Percentiles rank a stretch among this genome's conserved stretches.
phyloP scores from a whole-genome alignment of 2,113 vertebrate species.

The Syngnathus floridae region DNA sequence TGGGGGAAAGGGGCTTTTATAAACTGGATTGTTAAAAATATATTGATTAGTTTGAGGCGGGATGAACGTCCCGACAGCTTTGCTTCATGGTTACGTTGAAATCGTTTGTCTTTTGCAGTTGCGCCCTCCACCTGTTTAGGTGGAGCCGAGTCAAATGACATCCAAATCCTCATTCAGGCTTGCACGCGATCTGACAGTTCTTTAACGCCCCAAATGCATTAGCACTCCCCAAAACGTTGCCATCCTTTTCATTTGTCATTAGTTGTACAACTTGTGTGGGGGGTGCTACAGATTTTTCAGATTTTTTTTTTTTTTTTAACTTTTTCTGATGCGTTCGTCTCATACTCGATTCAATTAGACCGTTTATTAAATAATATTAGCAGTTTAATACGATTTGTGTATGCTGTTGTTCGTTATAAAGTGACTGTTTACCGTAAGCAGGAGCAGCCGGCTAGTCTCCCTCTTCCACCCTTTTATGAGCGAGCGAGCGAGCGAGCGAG shows the following conservation, averaged over 20 bases:
- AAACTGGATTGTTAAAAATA: too few relatives aligned
- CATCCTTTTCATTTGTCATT: constrained; percentile 20
- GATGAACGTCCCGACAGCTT: too few relatives aligned
- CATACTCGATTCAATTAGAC: constrained; percentile 50
- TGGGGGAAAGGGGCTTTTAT: too few relatives aligned
- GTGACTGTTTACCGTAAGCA: constrained; percentile 85
- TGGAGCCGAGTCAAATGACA: constrained; percentile 71
- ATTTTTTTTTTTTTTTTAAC: constrained; percentile 12
- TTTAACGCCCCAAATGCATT: constrained; percentile 41
- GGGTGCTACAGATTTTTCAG: constrained; percentile 41
- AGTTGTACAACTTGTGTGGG: neutral
- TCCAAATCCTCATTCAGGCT: constrained; percentile 65
- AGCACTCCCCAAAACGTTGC: constrained; percentile 4
- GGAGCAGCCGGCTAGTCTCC: constrained; percentile 83
- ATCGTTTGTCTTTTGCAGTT: constrained; percentile 41
- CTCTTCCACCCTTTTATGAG: constrained; percentile 75
- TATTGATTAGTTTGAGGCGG: too few relatives aligned
- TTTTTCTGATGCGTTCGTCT: constrained; percentile 65
- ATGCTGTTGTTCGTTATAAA: constrained; percentile 90
- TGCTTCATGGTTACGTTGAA: neutral
- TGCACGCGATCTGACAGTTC: neutral
- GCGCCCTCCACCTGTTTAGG: constrained; percentile 81
- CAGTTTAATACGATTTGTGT: constrained; percentile 85
- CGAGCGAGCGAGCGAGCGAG: constrained; percentile 77
- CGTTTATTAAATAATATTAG: constrained; percentile 71